A percentile compares a stretch with the other conserved stretches of the same genome.
These are phyloP conservation scores for Orthonychiurus folsomi DNA, from an alignment of 2,888 invertebrate species.

Conservation along the genomic window DNA sequence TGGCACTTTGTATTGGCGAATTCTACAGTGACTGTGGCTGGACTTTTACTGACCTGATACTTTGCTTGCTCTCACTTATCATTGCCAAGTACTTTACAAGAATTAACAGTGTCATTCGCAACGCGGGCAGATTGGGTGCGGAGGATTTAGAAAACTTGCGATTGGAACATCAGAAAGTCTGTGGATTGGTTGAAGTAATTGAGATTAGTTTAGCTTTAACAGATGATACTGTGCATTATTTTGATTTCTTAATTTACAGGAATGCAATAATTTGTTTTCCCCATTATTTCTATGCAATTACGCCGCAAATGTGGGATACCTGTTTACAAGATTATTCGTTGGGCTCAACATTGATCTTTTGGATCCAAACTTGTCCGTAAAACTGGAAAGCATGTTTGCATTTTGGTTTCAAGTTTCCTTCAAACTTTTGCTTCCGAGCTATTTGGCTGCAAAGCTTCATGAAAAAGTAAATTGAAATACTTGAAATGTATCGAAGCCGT, in stretches of 20 bases:
- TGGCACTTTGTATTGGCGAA: constrained; percentile 15
- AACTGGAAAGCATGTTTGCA: constrained; percentile 21
- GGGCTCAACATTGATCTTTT: constrained; percentile 22
- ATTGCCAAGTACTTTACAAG: constrained; percentile 20
- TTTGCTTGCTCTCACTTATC: constrained; percentile 18
- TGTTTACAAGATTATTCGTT: constrained; percentile 22
- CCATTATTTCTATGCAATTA: constrained; percentile 25
- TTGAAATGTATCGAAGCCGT: no score
- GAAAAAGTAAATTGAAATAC: constrained; percentile 24
- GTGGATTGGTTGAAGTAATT: constrained; percentile 21
- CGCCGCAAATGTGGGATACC: constrained; percentile 25
- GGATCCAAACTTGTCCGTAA: constrained; percentile 15
- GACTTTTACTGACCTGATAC: constrained; percentile 26
- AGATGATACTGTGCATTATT: no score
- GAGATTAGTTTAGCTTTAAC: no score
- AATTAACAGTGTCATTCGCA: constrained; percentile 19
- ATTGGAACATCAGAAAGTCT: constrained; percentile 21
- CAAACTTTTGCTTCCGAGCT: constrained; percentile 27
- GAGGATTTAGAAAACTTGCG: constrained; percentile 22
- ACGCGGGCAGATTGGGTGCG: not conserved
- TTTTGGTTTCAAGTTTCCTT: constrained; percentile 18
- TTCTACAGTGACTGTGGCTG: constrained; percentile 29
- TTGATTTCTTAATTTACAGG: constrained; percentile 14
- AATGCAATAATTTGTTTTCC: constrained; percentile 26
- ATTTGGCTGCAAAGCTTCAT: constrained; percentile 27